A percentile compares a stretch with the other conserved stretches of the same genome.
Conservation (phyloP, 2,797 vertebrate species). For the Molossus molossus region DNA sequence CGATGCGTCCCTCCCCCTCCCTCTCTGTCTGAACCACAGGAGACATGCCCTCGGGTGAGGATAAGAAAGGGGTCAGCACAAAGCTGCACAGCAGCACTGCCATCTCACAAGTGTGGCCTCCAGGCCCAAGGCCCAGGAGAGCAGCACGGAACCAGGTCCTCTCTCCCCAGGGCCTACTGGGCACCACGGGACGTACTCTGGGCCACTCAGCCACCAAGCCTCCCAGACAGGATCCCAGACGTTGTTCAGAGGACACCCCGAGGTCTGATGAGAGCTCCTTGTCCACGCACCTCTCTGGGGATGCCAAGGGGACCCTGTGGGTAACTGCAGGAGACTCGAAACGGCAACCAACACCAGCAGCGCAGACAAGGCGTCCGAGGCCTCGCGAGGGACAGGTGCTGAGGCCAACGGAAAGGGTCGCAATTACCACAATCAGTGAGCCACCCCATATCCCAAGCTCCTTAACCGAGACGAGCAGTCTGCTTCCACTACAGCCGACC, state of each 20-base stretch:
- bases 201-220: neutral
- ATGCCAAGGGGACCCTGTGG: neutral
- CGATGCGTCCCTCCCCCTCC: no score
- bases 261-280: neutral
- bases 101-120: neutral
- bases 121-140: neutral
- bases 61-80: neutral
- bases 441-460: neutral
- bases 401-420: neutral
- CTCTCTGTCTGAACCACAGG: no score
- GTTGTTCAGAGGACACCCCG: neutral
- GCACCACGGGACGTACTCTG: neutral
- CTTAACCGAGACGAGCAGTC: neutral
- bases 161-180: no score
- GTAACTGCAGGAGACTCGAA: no score
- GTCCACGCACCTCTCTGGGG: neutral
- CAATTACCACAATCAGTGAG: neutral
- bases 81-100: neutral
- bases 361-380: neutral
- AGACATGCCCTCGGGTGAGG: no score
- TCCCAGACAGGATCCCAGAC: neutral
- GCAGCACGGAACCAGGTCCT: no score
- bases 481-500: neutral
- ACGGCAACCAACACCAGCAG: no score
- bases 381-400: neutral